A percentile compares a stretch with the other conserved stretches of the same genome.
These are phyloP conservation scores for Bellardia pandia DNA, from an alignment of 2,888 invertebrate genomes.

Conservation along the genomic window DNA sequence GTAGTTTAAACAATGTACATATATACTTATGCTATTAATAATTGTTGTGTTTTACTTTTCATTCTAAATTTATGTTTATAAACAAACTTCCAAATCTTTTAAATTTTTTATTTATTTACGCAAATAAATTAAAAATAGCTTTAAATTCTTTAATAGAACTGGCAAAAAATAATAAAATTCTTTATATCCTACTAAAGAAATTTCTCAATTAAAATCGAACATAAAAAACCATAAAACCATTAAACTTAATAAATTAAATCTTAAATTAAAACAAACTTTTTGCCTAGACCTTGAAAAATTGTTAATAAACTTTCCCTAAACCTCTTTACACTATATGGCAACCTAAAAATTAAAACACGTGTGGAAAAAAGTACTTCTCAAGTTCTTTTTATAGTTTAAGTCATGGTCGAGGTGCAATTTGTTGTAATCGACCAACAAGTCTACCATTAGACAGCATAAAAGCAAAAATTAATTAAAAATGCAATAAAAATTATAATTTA, in stretches of 20 bases:
- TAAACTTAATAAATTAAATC: too few species aligned
- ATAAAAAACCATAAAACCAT: too few species aligned
- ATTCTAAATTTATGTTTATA: neutral
- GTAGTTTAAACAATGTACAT: neutral
- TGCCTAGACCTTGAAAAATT: too few species aligned
- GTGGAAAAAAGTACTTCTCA: neutral
- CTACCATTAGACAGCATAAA: too few species aligned
- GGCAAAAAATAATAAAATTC: neutral
- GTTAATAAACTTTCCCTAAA: too few species aligned
- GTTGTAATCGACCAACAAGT: neutral
- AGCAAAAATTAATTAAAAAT: neutral
- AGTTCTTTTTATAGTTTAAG: neutral
- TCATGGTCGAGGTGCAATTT: neutral
- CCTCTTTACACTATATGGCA: neutral
- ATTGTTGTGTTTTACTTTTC: neutral
- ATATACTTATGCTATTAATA: neutral
- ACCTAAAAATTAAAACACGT: neutral
- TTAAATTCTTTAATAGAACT: neutral
- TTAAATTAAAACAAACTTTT: too few species aligned
- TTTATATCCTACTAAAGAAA: neutral
- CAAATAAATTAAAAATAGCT: slow-evolving; percentile 4
- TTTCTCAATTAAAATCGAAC: neutral
- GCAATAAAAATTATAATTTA: neutral
- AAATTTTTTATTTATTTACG: neutral
- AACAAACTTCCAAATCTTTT: neutral